These are phyloP conservation scores for Ischnura elegans DNA, from an alignment of 2,888 invertebrate species.

Conservation along the genomic window DNA sequence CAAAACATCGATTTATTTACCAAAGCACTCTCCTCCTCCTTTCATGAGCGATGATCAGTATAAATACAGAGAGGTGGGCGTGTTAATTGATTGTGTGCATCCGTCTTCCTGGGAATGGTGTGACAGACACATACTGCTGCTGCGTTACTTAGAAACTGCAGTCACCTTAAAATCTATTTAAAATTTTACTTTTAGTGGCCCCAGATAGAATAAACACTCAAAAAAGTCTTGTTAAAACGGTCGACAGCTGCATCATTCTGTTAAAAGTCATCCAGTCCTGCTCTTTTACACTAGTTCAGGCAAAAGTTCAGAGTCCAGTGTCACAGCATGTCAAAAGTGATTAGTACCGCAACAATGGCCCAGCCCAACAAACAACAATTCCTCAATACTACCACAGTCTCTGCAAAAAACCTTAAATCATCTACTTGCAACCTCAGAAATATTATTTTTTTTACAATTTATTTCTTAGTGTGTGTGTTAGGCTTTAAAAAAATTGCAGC, in stretches of 20 bases:
- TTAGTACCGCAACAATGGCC: constrained; percentile 56
- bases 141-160: constrained; percentile 39
- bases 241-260: constrained; percentile 54
- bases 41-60: constrained; percentile 33
- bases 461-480: constrained; percentile 54
- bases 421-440: constrained; percentile 57
- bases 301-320: constrained; percentile 45
- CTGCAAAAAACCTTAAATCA: constrained; percentile 30
- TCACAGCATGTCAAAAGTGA: constrained; percentile 52
- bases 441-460: constrained; percentile 52
- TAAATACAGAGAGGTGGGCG: constrained; percentile 40
- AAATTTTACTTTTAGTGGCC: constrained; percentile 58
- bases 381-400: constrained; percentile 46
- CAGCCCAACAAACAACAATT: constrained; percentile 36
- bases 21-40: constrained; percentile 52
- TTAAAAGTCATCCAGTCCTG: constrained; percentile 40
- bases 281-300: constrained; percentile 9
- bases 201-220: constrained; percentile 64
- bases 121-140: constrained; percentile 30
- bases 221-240: constrained; percentile 47
- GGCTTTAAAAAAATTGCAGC: constrained; percentile 49
- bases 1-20: constrained; percentile 19
- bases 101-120: constrained; percentile 29
- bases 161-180: constrained; percentile 42
- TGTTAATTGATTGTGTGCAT: constrained; percentile 55